Conservation (phyloP, 2,888 invertebrate genomes). For the Drosophila villosipedis region DNA sequence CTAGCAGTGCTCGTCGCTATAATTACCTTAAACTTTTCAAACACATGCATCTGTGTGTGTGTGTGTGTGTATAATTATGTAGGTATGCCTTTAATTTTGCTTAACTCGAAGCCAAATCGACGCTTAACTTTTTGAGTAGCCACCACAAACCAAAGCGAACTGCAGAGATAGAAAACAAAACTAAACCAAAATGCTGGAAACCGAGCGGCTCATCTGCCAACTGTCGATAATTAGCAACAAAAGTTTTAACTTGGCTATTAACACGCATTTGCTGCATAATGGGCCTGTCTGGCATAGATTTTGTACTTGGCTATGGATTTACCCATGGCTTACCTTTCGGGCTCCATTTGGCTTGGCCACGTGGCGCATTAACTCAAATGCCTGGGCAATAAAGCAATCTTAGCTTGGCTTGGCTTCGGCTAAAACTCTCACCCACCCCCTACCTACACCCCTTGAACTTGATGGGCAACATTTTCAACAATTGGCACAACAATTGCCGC, state of each 20-base stretch:
- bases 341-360: conserved; percentile 29
- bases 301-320: conserved; percentile 21
- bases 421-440: conserved; percentile 37
- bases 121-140: conserved; percentile 61
- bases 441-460: conserved; percentile 44
- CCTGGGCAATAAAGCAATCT: conserved; percentile 54
- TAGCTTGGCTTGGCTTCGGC: conserved; percentile 27
- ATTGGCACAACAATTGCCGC: conserved; percentile 60
- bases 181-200: conserved; percentile 25
- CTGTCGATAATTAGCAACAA: conserved; percentile 77
- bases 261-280: conserved; percentile 73
- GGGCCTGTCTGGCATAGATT: conserved; percentile 67
- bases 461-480: conserved; percentile 39
- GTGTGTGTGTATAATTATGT: not conserved
- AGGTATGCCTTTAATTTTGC: conserved; percentile 32
- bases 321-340: conserved; percentile 27
- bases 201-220: conserved; percentile 43
- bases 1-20: conserved; percentile 17
- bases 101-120: conserved; percentile 43
- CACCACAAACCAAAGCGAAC: conserved; percentile 27
- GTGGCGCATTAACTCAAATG: conserved; percentile 55
- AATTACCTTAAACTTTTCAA: conserved; percentile 49
- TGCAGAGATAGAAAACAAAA: conserved; percentile 33
- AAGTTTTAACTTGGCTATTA: conserved; percentile 74
- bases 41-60: not conserved